phyloP scores from a whole-genome alignment of 2,113 vertebrate species.

The Thymallus thymallus region DNA sequence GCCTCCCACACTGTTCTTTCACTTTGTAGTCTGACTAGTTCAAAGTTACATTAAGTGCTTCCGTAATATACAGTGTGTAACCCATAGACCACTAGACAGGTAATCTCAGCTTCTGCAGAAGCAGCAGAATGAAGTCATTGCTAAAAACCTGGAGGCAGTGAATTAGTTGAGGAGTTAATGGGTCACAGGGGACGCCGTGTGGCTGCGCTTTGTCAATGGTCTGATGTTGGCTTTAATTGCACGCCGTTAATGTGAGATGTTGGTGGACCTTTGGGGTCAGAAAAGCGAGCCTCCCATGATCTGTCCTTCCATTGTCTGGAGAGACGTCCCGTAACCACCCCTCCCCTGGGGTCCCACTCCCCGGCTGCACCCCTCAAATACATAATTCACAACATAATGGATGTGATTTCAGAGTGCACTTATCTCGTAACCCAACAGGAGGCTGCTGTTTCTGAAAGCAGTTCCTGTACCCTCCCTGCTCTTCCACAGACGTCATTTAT shows the following conservation, averaged over 20 bases:
- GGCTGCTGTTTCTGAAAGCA: slow-evolving; percentile 63
- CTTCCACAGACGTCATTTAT: slow-evolving; percentile 63
- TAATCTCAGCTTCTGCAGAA: slow-evolving; percentile 43
- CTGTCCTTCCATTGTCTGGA: slow-evolving; percentile 29
- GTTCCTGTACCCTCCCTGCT: slow-evolving; percentile 23
- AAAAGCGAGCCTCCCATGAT: slow-evolving; percentile 45
- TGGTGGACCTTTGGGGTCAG: slow-evolving; percentile 48
- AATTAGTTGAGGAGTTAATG: slow-evolving; percentile 65
- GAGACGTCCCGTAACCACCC: slow-evolving; percentile 41
- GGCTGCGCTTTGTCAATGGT: slow-evolving; percentile 68
- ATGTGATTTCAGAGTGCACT: slow-evolving; percentile 75
- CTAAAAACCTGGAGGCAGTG: slow-evolving; percentile 34
- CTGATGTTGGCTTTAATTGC: slow-evolving; percentile 69
- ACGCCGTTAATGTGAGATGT: slow-evolving; percentile 53
- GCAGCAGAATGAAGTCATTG: slow-evolving; percentile 49
- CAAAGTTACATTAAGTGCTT: not conserved
- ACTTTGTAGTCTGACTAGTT: not conserved
- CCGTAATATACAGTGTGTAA: slow-evolving; percentile 23
- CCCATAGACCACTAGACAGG: slow-evolving; percentile 14
- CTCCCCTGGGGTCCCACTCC: slow-evolving; percentile 28
- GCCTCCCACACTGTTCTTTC: slow-evolving; percentile 12
- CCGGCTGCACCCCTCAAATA: slow-evolving; percentile 61
- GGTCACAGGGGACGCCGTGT: slow-evolving; percentile 48
- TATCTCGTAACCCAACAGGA: slow-evolving; percentile 54
- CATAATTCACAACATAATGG: slow-evolving; percentile 79